Base-by-base conservation (phyloP, 2,113 vertebrate species). In the Polyodon spathula region DNA sequence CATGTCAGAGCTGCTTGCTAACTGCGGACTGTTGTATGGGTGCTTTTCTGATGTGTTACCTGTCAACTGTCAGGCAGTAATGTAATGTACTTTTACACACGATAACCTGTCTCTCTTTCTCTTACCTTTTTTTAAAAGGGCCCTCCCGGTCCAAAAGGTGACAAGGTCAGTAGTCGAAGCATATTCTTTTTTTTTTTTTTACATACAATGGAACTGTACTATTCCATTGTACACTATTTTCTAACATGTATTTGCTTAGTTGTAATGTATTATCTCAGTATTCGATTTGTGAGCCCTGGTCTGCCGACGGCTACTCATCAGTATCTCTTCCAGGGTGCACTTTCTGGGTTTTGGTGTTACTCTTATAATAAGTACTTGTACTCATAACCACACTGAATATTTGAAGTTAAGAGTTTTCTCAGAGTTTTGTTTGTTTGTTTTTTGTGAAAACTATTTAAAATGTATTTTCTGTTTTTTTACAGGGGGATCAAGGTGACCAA, bases 401-500 rank as follows among this genome's bases (percentile, higher is more conserved):
- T 70, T 79, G 74, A 73, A 72, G 78, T 48, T 73, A 27, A 27
- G 27, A 27, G 27, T 27, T 70, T 62, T 68, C 66, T 74, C 71
- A n/a, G n/a, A n/a, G n/a, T 27, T 27, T 27, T 27, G 27, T 27
- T 2, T 27, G 27, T 27, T 27, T 27, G 27, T 27, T 27, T 27
- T 27, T 27, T 65, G 64, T 60, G 67, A 62, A 46, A 52, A 43
- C 27, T 61, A 44, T 71, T 70, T 14, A 67, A 75, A 62, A 65
- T 43, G 17, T 62, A 70, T 69, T 65, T 66, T 59, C 71, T 64
- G 76, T 73, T 85, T 85, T 77, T 81, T 85, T 81, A 67, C 88
- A 98, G 96, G 96, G 96, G 81, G 95, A 97, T 91, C 94, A 97
- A 90, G 96, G 96, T 69, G 95, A 98, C 83, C 95, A 98, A 81